phyloP scores from a whole-genome alignment of 1,140 invertebrate genomes.

The Tetraneura akinire region DNA sequence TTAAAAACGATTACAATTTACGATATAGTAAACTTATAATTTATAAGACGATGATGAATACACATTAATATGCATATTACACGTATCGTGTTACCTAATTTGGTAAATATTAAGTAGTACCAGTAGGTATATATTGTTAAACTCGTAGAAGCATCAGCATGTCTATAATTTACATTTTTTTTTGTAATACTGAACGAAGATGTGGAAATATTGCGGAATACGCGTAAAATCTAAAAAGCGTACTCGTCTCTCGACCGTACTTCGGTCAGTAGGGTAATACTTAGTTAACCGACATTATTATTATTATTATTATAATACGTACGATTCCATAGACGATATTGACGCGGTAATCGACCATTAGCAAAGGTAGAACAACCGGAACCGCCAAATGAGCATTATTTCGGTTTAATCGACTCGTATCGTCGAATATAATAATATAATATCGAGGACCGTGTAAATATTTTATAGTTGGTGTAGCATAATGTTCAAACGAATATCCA shows the following conservation, averaged over 20 bases:
- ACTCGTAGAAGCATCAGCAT: too few species aligned
- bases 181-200: not conserved
- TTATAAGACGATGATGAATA: too few species aligned
- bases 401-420: conserved; percentile 13
- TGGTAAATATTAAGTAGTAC: too few species aligned
- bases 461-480: not conserved
- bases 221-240: not conserved
- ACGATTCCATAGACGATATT: not conserved
- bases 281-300: conserved; percentile 10
- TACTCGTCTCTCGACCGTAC: not conserved
- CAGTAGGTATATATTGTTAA: too few species aligned
- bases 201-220: too few species aligned
- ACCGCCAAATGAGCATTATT: not conserved
- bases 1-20: too few species aligned
- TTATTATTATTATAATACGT: not conserved
- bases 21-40: too few species aligned
- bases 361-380: not conserved
- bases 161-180: too few species aligned
- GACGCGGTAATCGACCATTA: not conserved
- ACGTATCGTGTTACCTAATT: too few species aligned
- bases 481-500: not conserved
- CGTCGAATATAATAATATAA: not conserved
- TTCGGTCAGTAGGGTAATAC: conserved; percentile 11
- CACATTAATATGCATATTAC: too few species aligned
- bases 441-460: not conserved